A percentile compares a stretch with the other conserved stretches of the same genome.
phyloP scores from a whole-genome alignment of 2,797 vertebrate genomes.

The Megaceryle alcyon region DNA sequence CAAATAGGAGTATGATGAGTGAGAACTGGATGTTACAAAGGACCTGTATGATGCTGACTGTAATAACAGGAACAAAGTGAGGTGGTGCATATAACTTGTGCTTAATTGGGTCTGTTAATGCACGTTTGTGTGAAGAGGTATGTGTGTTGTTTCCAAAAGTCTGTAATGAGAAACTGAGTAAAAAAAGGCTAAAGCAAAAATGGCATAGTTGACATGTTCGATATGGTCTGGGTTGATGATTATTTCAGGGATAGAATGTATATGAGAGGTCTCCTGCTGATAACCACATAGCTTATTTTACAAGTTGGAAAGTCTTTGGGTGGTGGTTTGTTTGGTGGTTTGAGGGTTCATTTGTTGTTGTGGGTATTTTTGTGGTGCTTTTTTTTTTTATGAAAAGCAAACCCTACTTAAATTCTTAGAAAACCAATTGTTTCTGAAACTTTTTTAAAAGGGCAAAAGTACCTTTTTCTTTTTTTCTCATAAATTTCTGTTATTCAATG shows the following conservation, averaged over 20 bases:
- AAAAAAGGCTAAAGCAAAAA: neutral
- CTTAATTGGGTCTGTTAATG: neutral
- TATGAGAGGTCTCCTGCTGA: neutral
- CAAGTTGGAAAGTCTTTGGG: neutral
- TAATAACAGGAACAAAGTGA: neutral
- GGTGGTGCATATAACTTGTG: neutral
- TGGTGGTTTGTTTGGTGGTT: too few species aligned
- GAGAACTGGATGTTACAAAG: neutral
- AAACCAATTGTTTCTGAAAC: neutral
- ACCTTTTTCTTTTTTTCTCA: neutral
- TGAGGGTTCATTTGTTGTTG: too few species aligned
- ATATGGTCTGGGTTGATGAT: neutral
- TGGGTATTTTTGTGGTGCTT: too few species aligned
- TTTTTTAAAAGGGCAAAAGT: neutral
- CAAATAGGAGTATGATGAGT: neutral
- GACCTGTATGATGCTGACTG: neutral
- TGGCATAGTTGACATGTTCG: rapidly evolving
- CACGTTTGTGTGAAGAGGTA: neutral
- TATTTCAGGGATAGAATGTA: neutral
- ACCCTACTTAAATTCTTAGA: neutral
- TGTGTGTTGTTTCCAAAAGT: neutral
- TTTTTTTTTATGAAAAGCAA: neutral
- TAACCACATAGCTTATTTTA: neutral
- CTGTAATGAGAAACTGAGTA: neutral
- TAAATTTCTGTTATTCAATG: neutral